Evolutionary conservation across 2,797 vertebrate species (phyloP), one percentile per base, ranked within the genome.

Genomic region (Rhynchotus rufescens): DNA sequence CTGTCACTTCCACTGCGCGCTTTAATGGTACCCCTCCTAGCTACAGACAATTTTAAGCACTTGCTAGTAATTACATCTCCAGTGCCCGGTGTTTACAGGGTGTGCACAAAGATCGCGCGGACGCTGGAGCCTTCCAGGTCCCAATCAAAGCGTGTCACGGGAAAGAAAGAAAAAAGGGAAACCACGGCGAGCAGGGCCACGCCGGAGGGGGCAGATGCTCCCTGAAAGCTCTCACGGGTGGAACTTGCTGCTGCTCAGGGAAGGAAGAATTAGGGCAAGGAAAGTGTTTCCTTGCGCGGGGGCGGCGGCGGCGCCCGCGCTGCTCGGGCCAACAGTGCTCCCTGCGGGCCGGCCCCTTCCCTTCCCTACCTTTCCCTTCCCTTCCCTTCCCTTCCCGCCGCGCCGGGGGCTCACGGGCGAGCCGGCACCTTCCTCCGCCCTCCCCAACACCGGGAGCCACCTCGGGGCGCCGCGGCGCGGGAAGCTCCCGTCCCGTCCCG

Each of bases 1-100:
- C 94, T 97, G 97, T 96, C 97, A 97, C 96, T 97, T 97, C 90
- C 93, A 97, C 87, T 93, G 96, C 97, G 91, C 90, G 91, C 95
- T 97, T 96, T 91, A 97, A 98, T 94, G 95, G 87, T 96, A 90
- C 95, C 97, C 88, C 90, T 96, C 89, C 94, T 74, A 94, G 88
- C 89, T 86, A 95, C 77, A 65, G 56, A 96, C 57, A 84, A 92
- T 93, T 92, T 90, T 90, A 95, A 94, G 68, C 57, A 76, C 66
- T 80, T 75, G 60, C 19, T 86, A 88, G 92, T 95, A 96, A 95
- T 88, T 96, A 89, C 52, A 94, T 84, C 80, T 88, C 74, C 90
- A 72, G 59, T 80, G 30, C 40, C n/a, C 57, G 25, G 65, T 74
- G 54, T 74, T 76, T 89, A 77, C 60, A 83, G 54, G 78, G 92